A percentile compares a stretch with the other conserved stretches of the same genome.
These are phyloP conservation scores for Anseranas semipalmata DNA, from an alignment of 2,113 vertebrate species.

Conservation along the genomic window DNA sequence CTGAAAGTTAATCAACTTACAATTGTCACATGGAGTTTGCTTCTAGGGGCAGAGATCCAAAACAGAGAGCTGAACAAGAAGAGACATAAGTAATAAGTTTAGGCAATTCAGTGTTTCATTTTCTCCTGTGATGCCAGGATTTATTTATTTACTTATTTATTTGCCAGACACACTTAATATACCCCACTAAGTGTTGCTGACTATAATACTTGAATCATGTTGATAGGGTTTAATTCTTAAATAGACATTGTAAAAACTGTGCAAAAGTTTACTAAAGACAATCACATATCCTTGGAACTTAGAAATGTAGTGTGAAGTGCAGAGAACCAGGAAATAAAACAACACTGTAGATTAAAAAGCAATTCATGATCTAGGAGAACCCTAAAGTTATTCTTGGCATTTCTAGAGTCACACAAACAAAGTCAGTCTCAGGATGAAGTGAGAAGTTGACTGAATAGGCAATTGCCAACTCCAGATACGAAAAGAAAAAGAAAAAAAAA, in stretches of 20 bases:
- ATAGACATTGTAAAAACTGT: neutral
- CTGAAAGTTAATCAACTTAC: neutral
- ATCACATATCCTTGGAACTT: neutral
- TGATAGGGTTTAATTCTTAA: neutral
- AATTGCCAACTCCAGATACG: neutral
- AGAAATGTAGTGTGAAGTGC: neutral
- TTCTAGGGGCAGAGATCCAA: neutral
- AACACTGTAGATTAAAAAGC: neutral
- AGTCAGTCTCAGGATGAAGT: neutral
- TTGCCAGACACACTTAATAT: neutral
- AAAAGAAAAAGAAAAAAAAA: neutral
- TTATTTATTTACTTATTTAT: neutral
- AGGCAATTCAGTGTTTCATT: neutral
- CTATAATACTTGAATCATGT: neutral
- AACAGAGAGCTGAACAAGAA: neutral
- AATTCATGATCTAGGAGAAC: neutral
- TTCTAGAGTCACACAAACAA: neutral
- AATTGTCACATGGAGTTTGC: neutral
- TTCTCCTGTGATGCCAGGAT: neutral
- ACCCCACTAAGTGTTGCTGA: neutral
- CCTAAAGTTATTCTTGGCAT: neutral
- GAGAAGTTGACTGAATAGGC: neutral
- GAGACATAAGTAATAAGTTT: neutral
- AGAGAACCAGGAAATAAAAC: neutral
- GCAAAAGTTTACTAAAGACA: neutral